These are phyloP conservation scores for Ophion ventricosus DNA, from an alignment of 2,888 invertebrate genomes.

Conservation along the genomic window DNA sequence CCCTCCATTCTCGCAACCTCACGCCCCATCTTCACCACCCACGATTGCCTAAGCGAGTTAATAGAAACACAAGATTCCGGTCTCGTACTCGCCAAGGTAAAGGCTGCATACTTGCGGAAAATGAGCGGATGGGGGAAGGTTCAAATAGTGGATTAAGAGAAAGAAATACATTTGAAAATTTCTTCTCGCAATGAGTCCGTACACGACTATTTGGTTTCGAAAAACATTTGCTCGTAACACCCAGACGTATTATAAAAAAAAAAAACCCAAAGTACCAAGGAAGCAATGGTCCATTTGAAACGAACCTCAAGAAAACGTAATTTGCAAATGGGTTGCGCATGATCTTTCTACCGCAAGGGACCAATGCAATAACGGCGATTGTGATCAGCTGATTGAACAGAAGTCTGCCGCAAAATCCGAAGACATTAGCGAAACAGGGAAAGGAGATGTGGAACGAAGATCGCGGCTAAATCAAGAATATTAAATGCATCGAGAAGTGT, in stretches of 20 bases:
- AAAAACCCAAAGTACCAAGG: background rate
- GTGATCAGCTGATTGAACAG: too few relatives aligned
- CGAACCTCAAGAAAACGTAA: background rate
- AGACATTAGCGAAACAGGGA: background rate
- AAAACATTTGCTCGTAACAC: background rate
- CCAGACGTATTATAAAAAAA: background rate
- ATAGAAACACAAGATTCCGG: constrained; percentile 61
- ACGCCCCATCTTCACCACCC: constrained; percentile 22
- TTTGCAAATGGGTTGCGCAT: background rate
- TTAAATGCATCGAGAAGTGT: background rate
- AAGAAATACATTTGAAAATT: background rate
- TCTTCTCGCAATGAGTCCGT: background rate
- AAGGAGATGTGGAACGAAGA: background rate
- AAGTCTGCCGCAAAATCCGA: background rate
- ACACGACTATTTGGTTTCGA: background rate
- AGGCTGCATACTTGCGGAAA: constrained; percentile 6
- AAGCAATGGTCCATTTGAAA: background rate
- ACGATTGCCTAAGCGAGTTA: constrained; percentile 62
- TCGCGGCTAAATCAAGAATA: background rate
- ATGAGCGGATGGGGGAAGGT: constrained; percentile 4
- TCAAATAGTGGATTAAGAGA: constrained; percentile 1
- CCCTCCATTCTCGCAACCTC: constrained; percentile 14
- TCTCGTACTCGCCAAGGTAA: constrained; percentile 35
- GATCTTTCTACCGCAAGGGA: background rate
- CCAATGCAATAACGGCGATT: background rate